Base-by-base conservation (phyloP, 2,113 vertebrate genomes). In the Centropristis striata region DNA sequence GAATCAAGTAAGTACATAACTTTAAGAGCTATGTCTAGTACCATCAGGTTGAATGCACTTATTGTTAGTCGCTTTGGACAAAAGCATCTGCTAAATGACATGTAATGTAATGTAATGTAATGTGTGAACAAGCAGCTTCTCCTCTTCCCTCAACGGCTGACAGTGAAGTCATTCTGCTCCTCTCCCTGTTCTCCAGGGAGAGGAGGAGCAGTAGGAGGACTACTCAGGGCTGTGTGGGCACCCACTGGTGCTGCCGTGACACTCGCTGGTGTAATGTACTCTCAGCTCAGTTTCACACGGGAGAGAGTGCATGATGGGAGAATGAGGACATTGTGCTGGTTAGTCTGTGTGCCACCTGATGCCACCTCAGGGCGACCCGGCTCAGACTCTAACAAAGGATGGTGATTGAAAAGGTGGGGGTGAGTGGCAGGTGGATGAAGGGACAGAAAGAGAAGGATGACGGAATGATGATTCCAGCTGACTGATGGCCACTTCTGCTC, bases 241-340 rank as follows among this genome's bases (percentile, higher is more conserved):
- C n/a, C n/a, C n/a, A n/a, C n/a, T n/a, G n/a, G 23, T 57, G 49
- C 25, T 42, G 27, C 21, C 36, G 16, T 68, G 65, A 57, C 77
- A 53, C 66, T 73, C 53, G 28, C 58, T n/a, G 53, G 49, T 73
- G 66, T 66, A 36, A 64, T 42, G 37, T 3, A 0, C 49, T 59
- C 53, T 41, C 18, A 41, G 12, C 8, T 80, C 49, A 9, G 5
- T 79, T 84, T 86, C 86, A 76, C 80, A 70, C 3, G 28, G 83
- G 65, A 74, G 13, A 42, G 57, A 9, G 41, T 37, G 23, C 50
- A 54, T 49, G 44, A 39, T 36, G 42, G 47, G 57, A 80, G 59
- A 84, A 69, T 67, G 71, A 75, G 39, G 14, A 46, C 58, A 71
- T 70, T 77, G 68, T 81, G 61, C 46, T 18, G 25, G 15, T 44